Conservation (phyloP, 1,140 invertebrate species). For the Alviniconcha marisindica region DNA sequence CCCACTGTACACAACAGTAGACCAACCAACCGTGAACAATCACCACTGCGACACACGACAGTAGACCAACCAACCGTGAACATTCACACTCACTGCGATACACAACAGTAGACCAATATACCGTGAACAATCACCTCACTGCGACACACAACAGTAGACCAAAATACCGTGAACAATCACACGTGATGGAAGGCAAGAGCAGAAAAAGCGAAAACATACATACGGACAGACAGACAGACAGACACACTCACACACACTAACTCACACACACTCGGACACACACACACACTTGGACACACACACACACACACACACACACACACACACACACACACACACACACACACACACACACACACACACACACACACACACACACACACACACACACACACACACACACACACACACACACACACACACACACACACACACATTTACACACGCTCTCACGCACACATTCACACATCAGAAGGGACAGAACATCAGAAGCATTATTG, state of each 20-base stretch:
- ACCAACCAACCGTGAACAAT: no score
- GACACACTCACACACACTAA: not conserved
- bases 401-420: conserved; percentile 17
- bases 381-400: conserved; percentile 9
- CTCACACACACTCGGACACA: not conserved
- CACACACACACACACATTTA: conserved; percentile 11
- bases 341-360: conserved; percentile 9
- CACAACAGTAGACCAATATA: no score
- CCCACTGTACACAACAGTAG: no score
- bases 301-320: conserved; percentile 13
- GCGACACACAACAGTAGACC: no score
- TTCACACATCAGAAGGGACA: not conserved
- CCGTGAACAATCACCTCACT: no score
- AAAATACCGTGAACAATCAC: no score
- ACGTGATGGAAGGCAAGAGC: no score
- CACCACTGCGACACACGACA: no score
- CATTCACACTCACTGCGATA: no score
- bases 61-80: no score
- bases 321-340: not conserved
- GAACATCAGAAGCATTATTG: no score
- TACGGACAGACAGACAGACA: not conserved
- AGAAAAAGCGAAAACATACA: no score
- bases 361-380: not conserved
- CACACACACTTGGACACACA: not conserved
- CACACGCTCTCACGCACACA: not conserved